These are phyloP conservation scores for Oegoconia quadripuncta DNA, from an alignment of 2,888 invertebrate species.

Conservation along the genomic window DNA sequence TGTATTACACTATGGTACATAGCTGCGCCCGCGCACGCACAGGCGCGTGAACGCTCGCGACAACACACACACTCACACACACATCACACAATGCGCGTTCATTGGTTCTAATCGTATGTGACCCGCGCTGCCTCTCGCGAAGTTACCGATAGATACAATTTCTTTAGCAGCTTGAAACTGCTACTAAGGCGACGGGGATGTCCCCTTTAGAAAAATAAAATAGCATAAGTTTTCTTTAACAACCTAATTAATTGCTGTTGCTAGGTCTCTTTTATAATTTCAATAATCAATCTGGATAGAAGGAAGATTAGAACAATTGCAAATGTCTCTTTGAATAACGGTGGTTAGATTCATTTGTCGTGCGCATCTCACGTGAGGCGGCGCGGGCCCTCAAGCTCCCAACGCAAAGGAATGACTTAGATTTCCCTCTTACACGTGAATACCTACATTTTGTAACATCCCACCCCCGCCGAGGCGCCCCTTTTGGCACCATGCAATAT, in stretches of 20 bases:
- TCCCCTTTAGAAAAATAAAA: too few species aligned
- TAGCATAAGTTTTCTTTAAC: too few species aligned
- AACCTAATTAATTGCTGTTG: too few species aligned
- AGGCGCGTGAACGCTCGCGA: constrained; percentile 11
- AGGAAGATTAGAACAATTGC: too few species aligned
- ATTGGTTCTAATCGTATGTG: constrained; percentile 10
- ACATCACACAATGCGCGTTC: constrained; percentile 19
- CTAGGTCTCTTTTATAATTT: too few species aligned
- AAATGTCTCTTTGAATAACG: too few species aligned
- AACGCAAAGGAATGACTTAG: constrained; percentile 62
- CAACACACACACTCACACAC: constrained; percentile 14
- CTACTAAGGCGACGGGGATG: too few species aligned
- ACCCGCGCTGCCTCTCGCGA: neutral
- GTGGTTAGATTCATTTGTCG: too few species aligned
- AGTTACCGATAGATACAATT: neutral
- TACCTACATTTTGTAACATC: constrained; percentile 12
- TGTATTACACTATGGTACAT: constrained; percentile 57
- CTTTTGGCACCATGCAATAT: constrained; percentile 31
- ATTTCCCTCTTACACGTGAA: constrained; percentile 34
- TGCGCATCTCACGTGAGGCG: too few species aligned
- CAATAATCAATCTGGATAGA: too few species aligned
- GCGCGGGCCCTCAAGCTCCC: constrained; percentile 31
- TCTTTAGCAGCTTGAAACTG: too few species aligned
- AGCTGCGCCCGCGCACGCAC: constrained; percentile 32
- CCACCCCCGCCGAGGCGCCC: too few species aligned